Base-by-base conservation (phyloP, 1,140 invertebrate genomes). In the Drosophila elegans region DNA sequence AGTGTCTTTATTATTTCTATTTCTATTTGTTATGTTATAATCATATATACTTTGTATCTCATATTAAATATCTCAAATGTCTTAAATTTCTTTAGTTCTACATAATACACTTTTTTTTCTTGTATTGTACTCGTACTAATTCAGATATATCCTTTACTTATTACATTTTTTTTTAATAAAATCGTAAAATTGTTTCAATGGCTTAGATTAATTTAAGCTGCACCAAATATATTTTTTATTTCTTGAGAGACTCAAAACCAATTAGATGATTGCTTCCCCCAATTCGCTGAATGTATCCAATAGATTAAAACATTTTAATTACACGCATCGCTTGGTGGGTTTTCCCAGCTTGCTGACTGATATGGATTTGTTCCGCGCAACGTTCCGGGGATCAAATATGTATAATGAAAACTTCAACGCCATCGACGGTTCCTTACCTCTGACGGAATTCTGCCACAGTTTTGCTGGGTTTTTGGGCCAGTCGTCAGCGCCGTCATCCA, bases 291-390 rank as follows among this genome's bases (percentile, higher is more conserved):
- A 68, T 68, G 32, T 68, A 68, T 66, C 46, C 25, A 60, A 42
- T 71, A 71, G 67, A 75, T 75, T 75, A 75, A 75, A 75, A 75
- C 72, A 75, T 75, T 75, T 75, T 75, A 75, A 75, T 75, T 75
- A 75, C 72, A 75, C 73, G 73, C 73, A 51, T 67, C 60, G 53
- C 60, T 75, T 66, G 53, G 48, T 41, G 42, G 46, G 42, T 41
- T 52, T 39, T 32, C 45, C 61, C 38, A n/a, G 13, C 38, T 11
- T 29, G 44, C 48, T 55, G 61, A 57, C 46, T 75, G 54, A 59
- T 74, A 75, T 59, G 49, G 53, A 67, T 75, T 75, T 52, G 72
- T 67, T 75, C 36, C 73, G 69, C 74, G 63, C 75, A 78, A 68
- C 74, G 74, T 69, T 78, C 46, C 53, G 73, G 67, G 74, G 76